Conservation (phyloP, 2,888 invertebrate species). For the Folsomia candida region DNA sequence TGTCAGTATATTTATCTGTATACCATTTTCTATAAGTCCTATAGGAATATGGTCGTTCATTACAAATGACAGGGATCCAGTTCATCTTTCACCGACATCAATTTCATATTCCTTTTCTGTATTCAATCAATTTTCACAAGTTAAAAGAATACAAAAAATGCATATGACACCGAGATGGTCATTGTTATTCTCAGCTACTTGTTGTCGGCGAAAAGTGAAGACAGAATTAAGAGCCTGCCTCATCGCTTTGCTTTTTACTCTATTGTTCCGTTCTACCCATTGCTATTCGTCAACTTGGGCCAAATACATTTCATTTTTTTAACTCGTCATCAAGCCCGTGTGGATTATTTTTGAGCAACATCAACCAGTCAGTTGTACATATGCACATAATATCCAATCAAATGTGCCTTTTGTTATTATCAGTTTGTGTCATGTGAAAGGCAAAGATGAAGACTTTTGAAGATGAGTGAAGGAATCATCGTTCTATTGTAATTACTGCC, state of each 20-base stretch:
- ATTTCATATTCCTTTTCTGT: conserved; percentile 3
- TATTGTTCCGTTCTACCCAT: background rate
- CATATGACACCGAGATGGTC: background rate
- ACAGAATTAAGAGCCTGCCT: background rate
- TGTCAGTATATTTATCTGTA: too few species aligned
- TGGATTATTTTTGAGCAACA: background rate
- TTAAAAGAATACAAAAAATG: conserved; percentile 2
- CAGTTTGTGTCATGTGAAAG: background rate
- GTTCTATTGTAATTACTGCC: conserved; percentile 3
- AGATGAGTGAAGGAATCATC: background rate
- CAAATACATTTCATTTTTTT: background rate
- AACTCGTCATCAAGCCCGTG: background rate
- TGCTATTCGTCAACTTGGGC: background rate
- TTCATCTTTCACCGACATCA: conserved; percentile 8
- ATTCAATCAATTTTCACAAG: conserved; percentile 13
- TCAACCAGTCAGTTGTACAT: background rate
- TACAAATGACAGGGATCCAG: conserved; percentile 18
- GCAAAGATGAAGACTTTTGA: background rate
- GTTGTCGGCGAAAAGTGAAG: background rate
- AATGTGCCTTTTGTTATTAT: conserved; percentile 15
- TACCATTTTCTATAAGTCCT: too few species aligned
- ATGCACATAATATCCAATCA: background rate
- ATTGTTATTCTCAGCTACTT: conserved; percentile 21
- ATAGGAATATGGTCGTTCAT: background rate
- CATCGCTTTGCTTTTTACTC: background rate